Evolutionary conservation across 2,113 vertebrate genomes (phyloP).

Genomic region (Poecilia latipinna): DNA sequence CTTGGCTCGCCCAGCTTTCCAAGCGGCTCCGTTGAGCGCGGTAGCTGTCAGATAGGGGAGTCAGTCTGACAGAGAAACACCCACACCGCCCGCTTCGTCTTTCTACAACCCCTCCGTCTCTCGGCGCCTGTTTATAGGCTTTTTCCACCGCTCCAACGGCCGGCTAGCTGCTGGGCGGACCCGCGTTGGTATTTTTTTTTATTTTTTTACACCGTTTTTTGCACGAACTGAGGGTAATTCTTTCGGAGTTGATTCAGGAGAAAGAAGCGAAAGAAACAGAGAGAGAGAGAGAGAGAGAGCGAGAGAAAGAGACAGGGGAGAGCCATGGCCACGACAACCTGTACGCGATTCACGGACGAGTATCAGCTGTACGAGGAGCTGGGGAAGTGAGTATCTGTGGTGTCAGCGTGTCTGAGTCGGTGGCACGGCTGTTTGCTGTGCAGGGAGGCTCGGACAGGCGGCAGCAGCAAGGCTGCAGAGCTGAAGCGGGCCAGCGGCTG

Average conservation of each 20-base stretch:
- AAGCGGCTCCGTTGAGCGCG: conserved; percentile 12
- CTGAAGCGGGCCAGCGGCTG: background rate
- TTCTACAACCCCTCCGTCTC: conserved; percentile 32
- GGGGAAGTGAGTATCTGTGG: conserved; percentile 87
- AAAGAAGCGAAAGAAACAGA: conserved; percentile 26
- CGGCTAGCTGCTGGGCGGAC: conserved; percentile 57
- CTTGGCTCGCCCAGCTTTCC: background rate
- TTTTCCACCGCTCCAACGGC: conserved; percentile 42
- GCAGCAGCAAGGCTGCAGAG: conserved; percentile 5
- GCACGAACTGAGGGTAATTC: background rate
- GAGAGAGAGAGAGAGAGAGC: conserved; percentile 1
- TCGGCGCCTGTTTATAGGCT: conserved; percentile 22
- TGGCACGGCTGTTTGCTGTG: no score
- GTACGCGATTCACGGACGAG: conserved; percentile 94
- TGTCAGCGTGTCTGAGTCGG: background rate
- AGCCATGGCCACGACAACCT: conserved; percentile 93
- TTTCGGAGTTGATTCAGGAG: conserved; percentile 25
- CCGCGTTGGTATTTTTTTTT: background rate
- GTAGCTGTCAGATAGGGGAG: conserved; percentile 50
- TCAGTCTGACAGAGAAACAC: conserved; percentile 12
- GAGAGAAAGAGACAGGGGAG: conserved; percentile 28
- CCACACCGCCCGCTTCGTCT: conserved; percentile 26
- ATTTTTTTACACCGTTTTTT: conserved; percentile 1
- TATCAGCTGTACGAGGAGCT: conserved; percentile 96
- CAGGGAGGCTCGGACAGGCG: background rate